phyloP scores from a whole-genome alignment of 2,888 invertebrate genomes.

The Yponomeuta evonymella region DNA sequence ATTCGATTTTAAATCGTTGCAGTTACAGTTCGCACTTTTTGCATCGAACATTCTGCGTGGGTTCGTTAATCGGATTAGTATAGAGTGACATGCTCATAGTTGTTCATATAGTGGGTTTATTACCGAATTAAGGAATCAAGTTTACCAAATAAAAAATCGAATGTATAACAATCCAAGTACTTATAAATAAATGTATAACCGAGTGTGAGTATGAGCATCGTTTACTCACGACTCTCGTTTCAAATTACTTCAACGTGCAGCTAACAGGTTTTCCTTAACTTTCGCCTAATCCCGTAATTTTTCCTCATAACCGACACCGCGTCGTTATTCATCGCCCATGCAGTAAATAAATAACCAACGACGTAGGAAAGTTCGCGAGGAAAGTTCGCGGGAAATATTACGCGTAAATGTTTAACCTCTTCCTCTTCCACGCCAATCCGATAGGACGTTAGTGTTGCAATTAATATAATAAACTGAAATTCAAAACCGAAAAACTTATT shows the following conservation, averaged over 20 bases:
- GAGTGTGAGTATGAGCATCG: too few relatives aligned
- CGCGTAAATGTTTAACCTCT: neutral
- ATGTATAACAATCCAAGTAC: too few relatives aligned
- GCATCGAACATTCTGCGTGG: neutral
- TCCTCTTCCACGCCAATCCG: neutral
- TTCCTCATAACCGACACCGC: neutral
- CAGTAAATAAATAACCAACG: neutral
- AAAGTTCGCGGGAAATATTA: neutral
- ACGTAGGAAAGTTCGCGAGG: neutral
- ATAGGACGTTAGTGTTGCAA: neutral
- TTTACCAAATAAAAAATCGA: too few relatives aligned
- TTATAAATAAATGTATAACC: too few relatives aligned
- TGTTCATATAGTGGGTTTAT: too few relatives aligned
- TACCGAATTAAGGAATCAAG: too few relatives aligned
- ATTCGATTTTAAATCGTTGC: neutral
- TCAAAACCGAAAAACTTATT: neutral
- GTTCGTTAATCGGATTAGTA: neutral
- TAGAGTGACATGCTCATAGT: too few relatives aligned
- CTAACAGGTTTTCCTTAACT: neutral
- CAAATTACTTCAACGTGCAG: neutral
- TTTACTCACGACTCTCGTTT: neutral
- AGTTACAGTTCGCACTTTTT: neutral
- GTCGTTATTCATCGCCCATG: neutral
- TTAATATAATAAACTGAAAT: neutral
- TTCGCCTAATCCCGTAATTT: neutral